Base-by-base conservation (phyloP, 2,888 invertebrate genomes). In the Anodontia alba region DNA sequence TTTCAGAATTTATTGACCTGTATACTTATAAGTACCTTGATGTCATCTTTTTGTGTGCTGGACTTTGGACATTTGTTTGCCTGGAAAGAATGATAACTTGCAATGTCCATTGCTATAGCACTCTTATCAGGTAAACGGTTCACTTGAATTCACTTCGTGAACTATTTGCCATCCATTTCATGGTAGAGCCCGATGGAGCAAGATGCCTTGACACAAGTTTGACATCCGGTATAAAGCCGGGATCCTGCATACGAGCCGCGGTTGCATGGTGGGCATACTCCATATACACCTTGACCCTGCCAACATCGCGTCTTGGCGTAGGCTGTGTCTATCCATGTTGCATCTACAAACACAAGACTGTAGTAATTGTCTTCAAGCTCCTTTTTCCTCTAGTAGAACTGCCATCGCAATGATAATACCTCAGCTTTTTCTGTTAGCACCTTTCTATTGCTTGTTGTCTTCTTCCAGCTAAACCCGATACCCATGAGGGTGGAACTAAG, bases 41-140 rank as follows among this genome's bases (percentile, higher is more conserved):
- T 5, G 5, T 38, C 38, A 38, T 8, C 38, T 12, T 38, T 38
- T 12, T 12, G 5, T 5, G 38, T 8, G 17, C 12, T 74, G 3
- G 74, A 74, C 8, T 57, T 62, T 2, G 71, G 71, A 31, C 54
- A 71, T 31, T 38, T 79, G 51, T 79, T 71, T 17, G 54, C 49
- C 29, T 51, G 43, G 51, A 75, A 23, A 0, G 79, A 75, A 42
- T 75, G 79, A 38, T 79, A 75, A 26, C 38, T 49, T 7, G 75
- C 75, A 23, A 75, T 79, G 33, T 79, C 74, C 67, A 75, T 75
- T 0, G 75, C 72, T 7, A 73, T 74, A n/a, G 54, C 74, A 66
- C 62, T 2, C 57, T 23, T n/a, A 38, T 74, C 66, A 0, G 74
- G 78, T 7, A 78, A 8, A 0, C 42, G 43, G 26, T 36, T 38